Conservation (phyloP, 2,888 invertebrate genomes). For the Dioctria rufipes region DNA sequence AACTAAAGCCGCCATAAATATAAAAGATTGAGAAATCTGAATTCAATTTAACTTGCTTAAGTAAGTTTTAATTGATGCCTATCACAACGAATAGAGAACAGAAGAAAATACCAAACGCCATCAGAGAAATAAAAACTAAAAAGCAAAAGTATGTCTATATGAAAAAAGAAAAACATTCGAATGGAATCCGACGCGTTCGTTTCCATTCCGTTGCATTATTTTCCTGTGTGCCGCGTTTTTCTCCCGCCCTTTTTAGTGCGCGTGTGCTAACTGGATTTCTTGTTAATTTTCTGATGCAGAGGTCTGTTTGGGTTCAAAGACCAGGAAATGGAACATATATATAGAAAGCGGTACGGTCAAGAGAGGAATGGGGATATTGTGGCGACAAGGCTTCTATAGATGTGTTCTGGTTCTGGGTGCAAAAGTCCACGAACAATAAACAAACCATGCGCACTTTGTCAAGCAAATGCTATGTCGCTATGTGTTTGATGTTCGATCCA, state of each 20-base stretch:
- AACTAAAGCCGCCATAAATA: too few relatives aligned
- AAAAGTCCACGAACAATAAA: constrained; percentile 12
- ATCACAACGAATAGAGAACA: background rate
- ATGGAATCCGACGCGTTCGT: constrained; percentile 21
- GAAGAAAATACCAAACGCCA: background rate
- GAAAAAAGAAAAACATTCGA: constrained; percentile 6
- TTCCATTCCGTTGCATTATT: constrained; percentile 18
- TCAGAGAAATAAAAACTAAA: background rate
- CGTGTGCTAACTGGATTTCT: constrained; percentile 20
- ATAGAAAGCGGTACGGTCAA: background rate
- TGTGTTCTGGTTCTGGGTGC: constrained; percentile 11
- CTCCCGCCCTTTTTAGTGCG: constrained; percentile 61
- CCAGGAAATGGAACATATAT: constrained; percentile 59
- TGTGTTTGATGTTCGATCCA: constrained; percentile 7
- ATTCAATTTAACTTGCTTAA: too few relatives aligned
- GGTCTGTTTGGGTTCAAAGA: constrained; percentile 63
- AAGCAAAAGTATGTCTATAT: background rate
- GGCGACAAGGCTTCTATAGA: background rate
- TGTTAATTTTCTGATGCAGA: background rate
- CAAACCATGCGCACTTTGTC: constrained; percentile 43
- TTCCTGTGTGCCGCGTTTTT: constrained; percentile 62
- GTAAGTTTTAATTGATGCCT: too few relatives aligned
- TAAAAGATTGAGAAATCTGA: too few relatives aligned
- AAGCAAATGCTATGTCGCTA: background rate
- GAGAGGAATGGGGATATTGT: constrained; percentile 9